Evolutionary conservation across 2,113 vertebrate species (phyloP), one percentile per base, ranked within the genome.

Genomic region (Neopipo cinnamomea): DNA sequence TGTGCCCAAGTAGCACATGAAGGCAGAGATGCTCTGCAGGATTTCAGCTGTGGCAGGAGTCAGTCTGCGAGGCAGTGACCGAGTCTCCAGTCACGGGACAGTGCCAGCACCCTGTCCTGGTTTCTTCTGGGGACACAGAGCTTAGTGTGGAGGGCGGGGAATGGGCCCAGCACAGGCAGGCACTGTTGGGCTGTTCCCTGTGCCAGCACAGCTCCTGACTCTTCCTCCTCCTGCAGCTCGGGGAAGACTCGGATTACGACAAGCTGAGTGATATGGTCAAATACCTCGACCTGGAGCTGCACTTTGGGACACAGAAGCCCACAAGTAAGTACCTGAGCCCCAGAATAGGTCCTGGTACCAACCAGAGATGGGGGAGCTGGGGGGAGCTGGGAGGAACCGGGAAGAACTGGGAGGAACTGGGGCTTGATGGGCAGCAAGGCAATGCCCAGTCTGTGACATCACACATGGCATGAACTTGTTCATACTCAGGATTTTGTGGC

Each of bases 191-290:
- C 44, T 70, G 41, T 25, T 15, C 37, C 75, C 53, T 4, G 31
- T 0, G 9, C 37, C 77, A 16, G 47, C n/a, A 4, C 11, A 1
- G 44, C 63, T 35, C 62, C 78, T 53, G 55, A 55, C 58, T 44
- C 44, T 72, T 47, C 42, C 37, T 90, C 35, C 35, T 86, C 84
- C 89, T 37, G 47, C 95, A 99, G 99, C 95, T 99, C 8, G 98
- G 99, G 46, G 99, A 99, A 47, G 99, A 99, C 94, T 99, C 99
- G 0, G 99, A 99, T 84, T 99, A 99, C 4, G 99, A 99, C 55
- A 99, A 99, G 81, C 97, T 99, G 93, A 99, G 99, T 9, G 99
- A 99, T 85, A 99, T 99, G 99, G 99, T 99, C 96, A 99, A 99
- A 82, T 99, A 99, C 97, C 98, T 99, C 5, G 99, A 99, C 94